phyloP scores from a whole-genome alignment of 1,140 invertebrate genomes.

The Trichoplusia ni region DNA sequence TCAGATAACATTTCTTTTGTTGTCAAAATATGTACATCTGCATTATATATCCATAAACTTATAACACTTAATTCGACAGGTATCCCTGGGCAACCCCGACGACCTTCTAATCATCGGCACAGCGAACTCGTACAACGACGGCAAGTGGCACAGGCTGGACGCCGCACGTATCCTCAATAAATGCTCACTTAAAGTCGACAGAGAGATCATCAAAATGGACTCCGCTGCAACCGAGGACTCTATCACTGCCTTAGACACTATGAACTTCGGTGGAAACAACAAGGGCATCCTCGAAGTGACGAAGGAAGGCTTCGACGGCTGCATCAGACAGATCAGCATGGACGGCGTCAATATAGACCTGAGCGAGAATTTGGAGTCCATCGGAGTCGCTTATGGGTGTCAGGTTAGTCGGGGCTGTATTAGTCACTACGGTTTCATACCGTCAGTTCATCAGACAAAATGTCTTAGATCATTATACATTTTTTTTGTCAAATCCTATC shows the following conservation, averaged over 20 bases:
- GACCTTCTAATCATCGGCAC: conserved; percentile 83
- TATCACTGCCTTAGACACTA: conserved; percentile 84
- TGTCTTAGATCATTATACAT: no score
- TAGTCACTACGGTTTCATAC: no score
- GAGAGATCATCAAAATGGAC: conserved; percentile 74
- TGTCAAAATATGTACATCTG: no score
- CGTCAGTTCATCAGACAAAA: no score
- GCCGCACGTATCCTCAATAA: conserved; percentile 85
- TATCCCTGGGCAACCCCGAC: conserved; percentile 63
- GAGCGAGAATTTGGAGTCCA: conserved; percentile 88
- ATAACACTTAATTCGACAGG: conserved; percentile 36
- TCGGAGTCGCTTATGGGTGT: conserved; percentile 93
- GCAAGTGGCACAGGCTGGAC: conserved; percentile 90
- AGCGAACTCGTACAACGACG: conserved; percentile 88
- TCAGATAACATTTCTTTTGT: no score
- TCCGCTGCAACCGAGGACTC: conserved; percentile 61
- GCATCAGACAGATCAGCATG: conserved; percentile 92
- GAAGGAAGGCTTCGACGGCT: conserved; percentile 94
- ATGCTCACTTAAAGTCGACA: conserved; percentile 88
- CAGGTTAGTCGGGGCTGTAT: conserved; percentile 85
- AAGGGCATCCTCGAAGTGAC: conserved; percentile 86
- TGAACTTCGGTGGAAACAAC: conserved; percentile 95
- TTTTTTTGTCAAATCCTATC: no score
- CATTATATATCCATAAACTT: no score
- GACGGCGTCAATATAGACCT: conserved; percentile 89